Conservation (phyloP, 2,888 invertebrate species). For the Syrista parreyssii region DNA sequence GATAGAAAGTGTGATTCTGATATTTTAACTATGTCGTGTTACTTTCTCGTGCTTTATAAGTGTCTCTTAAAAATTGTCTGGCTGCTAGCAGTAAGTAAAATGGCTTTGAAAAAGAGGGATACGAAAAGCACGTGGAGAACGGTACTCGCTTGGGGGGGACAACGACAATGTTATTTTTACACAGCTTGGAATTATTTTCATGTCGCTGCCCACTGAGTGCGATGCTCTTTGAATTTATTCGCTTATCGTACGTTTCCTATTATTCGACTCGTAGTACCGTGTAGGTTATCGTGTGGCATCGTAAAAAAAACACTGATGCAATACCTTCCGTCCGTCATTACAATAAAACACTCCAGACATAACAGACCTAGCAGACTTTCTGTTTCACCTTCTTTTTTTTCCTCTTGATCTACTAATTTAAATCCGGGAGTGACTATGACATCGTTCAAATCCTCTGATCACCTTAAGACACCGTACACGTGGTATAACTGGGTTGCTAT, state of each 20-base stretch:
- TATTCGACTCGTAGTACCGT: not conserved
- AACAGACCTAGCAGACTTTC: not conserved
- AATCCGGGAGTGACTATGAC: not conserved
- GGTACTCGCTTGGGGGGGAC: no score
- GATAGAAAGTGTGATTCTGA: not conserved
- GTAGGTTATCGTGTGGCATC: not conserved
- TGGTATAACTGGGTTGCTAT: not conserved
- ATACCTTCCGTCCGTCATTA: not conserved
- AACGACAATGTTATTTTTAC: not conserved
- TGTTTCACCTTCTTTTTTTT: not conserved
- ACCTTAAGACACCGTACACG: not conserved
- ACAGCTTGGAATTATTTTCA: not conserved
- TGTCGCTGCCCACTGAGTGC: not conserved
- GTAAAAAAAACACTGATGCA: not conserved
- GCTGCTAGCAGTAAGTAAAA: no score
- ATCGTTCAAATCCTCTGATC: not conserved
- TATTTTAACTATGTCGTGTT: not conserved
- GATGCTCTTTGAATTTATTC: not conserved
- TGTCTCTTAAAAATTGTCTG: not conserved
- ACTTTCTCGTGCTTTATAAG: not conserved
- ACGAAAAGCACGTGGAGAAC: not conserved
- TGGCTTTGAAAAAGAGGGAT: not conserved
- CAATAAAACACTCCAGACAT: not conserved
- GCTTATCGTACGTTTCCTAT: not conserved
- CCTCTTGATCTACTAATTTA: not conserved